Evolutionary conservation across 23 tunicate genomes (phyloP).

Genomic region (Clavelina lepadiformis): DNA sequence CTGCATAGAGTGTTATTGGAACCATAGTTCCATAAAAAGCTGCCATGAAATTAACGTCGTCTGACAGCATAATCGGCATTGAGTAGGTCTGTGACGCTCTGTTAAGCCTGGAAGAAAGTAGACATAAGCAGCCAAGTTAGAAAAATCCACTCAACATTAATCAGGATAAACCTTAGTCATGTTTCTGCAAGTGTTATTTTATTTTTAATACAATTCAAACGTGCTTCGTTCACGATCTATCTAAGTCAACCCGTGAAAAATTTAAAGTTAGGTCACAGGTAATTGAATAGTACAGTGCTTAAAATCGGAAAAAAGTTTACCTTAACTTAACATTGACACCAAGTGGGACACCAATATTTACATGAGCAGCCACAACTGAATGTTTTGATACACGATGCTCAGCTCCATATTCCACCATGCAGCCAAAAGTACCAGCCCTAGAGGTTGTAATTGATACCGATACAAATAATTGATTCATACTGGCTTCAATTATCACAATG

Average conservation of each 20-base stretch:
- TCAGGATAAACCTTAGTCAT: too few species aligned
- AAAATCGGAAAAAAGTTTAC: slow-evolving; percentile 24
- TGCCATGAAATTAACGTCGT: slow-evolving; percentile 72
- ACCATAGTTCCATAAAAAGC: slow-evolving; percentile 74
- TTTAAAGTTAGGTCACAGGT: too few species aligned
- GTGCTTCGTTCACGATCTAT: too few species aligned
- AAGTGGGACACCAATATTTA: slow-evolving; percentile 62
- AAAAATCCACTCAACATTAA: too few species aligned
- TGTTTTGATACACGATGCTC: slow-evolving; percentile 72
- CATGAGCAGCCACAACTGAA: slow-evolving; percentile 69
- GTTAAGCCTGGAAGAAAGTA: slow-evolving; percentile 56
- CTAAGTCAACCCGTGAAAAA: too few species aligned
- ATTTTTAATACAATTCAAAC: too few species aligned
- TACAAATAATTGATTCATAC: too few species aligned
- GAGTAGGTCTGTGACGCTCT: slow-evolving; percentile 71
- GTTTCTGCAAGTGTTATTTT: too few species aligned
- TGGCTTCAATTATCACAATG: too few species aligned
- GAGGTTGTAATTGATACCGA: too few species aligned
- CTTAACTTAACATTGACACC: slow-evolving; percentile 70
- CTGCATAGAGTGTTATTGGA: slow-evolving; percentile 54
- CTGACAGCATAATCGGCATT: slow-evolving; percentile 79
- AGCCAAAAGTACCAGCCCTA: slow-evolving; percentile 79
- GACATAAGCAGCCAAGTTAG: too few species aligned
- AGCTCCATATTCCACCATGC: slow-evolving; percentile 70
- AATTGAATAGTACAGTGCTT: too few species aligned